Evolutionary conservation across 2,888 invertebrate genomes (phyloP), one percentile per base, ranked within the genome.

Genomic region (Drosophila mettleri): DNA sequence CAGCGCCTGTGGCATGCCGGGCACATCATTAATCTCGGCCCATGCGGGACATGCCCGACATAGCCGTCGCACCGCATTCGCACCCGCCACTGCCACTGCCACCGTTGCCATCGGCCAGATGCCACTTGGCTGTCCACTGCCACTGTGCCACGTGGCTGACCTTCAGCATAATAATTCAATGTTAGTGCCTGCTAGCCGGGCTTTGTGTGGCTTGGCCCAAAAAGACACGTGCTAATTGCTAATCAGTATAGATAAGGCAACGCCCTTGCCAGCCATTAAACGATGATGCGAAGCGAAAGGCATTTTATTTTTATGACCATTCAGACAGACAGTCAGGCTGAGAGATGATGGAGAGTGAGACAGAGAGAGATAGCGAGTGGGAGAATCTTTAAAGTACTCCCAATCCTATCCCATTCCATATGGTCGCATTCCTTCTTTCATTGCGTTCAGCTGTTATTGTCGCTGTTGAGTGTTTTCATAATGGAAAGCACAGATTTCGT

Each of bases 181-280:
- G 82, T 65, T 69, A 53, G 69, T 59, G 63, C 22, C 31, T 45
- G 59, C 54, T 66, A 33, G 41, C 43, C 53, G 75, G 48, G 36
- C n/a, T 49, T 60, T 59, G 62, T 45, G 29, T 3, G 45, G 45
- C 45, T 16, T 59, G 39, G 63, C 57, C 43, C 51, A 63, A 38
- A 49, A 69, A 72, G 85, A 87, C 87, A 83, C 87, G 83, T 87
- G 83, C 87, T 83, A 83, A 83, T 83, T 83, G 83, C 87, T 83
- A 83, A 83, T 83, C 83, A 87, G 74, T 57, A 60, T 70, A 77
- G 87, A 86, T 86, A 83, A 84, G 67, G 60, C 69, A 62, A 46
- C 57, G 58, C 46, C 62, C 49, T 29, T 18, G 20, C 58, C 14
- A 27, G 46, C 63, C 81, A 84, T 84, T 77, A 68, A 53, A 63